Percentiles rank a stretch among this genome's conserved stretches.
Evolutionary conservation across 2,888 invertebrate species (phyloP).

Genomic region (Ormia ochracea): DNA sequence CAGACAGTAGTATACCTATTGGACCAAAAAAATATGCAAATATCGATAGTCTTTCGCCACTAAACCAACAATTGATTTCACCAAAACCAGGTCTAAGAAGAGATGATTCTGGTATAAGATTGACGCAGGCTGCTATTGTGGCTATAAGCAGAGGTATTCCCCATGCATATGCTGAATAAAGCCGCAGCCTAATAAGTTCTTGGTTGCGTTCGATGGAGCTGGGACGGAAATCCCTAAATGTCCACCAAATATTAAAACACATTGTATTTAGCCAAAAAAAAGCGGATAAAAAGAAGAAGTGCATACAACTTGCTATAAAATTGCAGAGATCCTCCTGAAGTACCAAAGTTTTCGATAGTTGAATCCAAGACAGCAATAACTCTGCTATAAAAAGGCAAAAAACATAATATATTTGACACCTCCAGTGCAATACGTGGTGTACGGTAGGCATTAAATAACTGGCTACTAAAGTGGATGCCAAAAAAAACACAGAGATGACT

Average conservation of each 20-base stretch:
- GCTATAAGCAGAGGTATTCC: conserved; percentile 88
- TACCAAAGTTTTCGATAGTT: conserved; percentile 81
- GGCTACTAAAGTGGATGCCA: conserved; percentile 87
- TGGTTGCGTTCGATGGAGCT: conserved; percentile 90
- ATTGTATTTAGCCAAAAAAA: conserved; percentile 96
- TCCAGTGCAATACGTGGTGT: conserved; percentile 91
- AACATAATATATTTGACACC: conserved; percentile 92
- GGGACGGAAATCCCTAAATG: conserved; percentile 88
- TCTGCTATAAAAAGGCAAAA: conserved; percentile 89
- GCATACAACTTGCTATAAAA: conserved; percentile 85
- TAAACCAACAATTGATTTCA: conserved; percentile 87
- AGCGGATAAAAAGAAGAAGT: conserved; percentile 91
- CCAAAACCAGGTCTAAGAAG: conserved; percentile 88
- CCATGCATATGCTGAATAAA: conserved; percentile 91
- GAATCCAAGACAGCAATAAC: conserved; percentile 86
- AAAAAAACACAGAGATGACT: conserved; percentile 87
- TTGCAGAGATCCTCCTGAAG: conserved; percentile 81
- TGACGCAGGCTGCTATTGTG: conserved; percentile 84
- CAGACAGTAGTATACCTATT: conserved; percentile 85
- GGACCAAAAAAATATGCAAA: conserved; percentile 91
- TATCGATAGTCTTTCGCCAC: conserved; percentile 85
- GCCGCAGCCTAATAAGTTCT: conserved; percentile 86
- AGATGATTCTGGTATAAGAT: conserved; percentile 81
- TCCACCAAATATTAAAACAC: conserved; percentile 98
- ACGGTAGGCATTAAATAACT: conserved; percentile 88